A percentile compares a stretch with the other conserved stretches of the same genome.
These are phyloP conservation scores for Hydrotaea cyrtoneurina DNA, from an alignment of 2,888 invertebrate genomes.

Conservation along the genomic window DNA sequence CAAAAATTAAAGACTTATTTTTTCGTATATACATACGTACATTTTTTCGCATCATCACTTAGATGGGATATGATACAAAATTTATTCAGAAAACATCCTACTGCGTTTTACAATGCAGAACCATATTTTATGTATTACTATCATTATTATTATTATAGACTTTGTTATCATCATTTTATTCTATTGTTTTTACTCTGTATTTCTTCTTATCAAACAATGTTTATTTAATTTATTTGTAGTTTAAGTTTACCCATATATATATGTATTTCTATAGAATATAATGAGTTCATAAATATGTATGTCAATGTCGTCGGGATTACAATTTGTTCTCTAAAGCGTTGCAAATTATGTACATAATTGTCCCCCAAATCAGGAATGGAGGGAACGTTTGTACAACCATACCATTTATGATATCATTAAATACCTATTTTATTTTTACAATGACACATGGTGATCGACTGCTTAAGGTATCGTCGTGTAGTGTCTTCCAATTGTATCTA, in stretches of 20 bases:
- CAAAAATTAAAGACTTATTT: conserved; percentile 65
- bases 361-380: not conserved
- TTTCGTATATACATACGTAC: conserved; percentile 43
- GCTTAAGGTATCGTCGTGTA: conserved; percentile 2
- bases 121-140: not conserved
- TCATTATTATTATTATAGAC: conserved; percentile 21
- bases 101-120: conserved; percentile 32
- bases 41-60: conserved; percentile 5
- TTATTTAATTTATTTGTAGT: conserved; percentile 56
- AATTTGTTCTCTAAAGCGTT: not conserved
- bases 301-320: conserved; percentile 34
- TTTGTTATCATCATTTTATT: conserved; percentile 28
- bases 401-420: not conserved
- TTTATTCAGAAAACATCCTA: conserved; percentile 51
- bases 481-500: not conserved
- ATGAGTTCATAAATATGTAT: conserved; percentile 42
- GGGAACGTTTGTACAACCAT: not conserved
- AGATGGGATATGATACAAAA: conserved; percentile 58
- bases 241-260: conserved; percentile 48
- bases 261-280: conserved; percentile 13
- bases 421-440: conserved; percentile 3
- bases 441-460: conserved; percentile 4
- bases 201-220: conserved; percentile 38
- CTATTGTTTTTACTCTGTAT: conserved; percentile 15
- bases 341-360: not conserved